Conservation (phyloP, 2,888 invertebrate genomes). For the Papilio elwesi region DNA sequence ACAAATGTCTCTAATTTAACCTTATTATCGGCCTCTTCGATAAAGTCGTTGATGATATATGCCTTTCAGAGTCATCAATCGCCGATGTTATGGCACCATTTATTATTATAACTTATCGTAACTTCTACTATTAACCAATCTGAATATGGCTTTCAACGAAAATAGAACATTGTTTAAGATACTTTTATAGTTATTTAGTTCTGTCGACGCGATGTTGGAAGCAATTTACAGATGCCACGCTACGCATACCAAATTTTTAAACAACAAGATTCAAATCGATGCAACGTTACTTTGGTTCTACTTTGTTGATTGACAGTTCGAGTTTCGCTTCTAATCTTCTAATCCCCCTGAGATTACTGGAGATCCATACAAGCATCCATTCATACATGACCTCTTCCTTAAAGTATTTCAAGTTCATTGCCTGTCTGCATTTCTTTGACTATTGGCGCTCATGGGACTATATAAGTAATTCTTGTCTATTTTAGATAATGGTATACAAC, state of each 20-base stretch:
- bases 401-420: not conserved
- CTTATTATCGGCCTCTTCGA: not conserved
- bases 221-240: slow-evolving; percentile 13
- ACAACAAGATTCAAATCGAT: slow-evolving; percentile 50
- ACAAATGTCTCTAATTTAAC: not conserved
- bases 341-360: slow-evolving; percentile 63
- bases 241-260: slow-evolving; percentile 38
- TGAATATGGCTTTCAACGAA: not conserved
- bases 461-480: not conserved
- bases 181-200: not conserved
- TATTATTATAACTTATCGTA: not conserved
- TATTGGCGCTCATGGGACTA: not conserved
- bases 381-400: slow-evolving; percentile 47
- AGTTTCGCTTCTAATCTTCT: slow-evolving; percentile 57
- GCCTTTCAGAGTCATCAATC: not conserved
- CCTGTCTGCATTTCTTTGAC: not conserved
- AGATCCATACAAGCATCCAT: slow-evolving; percentile 50
- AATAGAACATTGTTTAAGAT: not conserved
- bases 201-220: not conserved
- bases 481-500: not conserved
- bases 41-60: not conserved
- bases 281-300: slow-evolving; percentile 46
- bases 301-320: slow-evolving; percentile 66
- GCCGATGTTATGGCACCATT: not conserved
- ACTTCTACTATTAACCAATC: not conserved